These are phyloP conservation scores for Octopus bimaculoides DNA, from an alignment of 1,140 invertebrate genomes.

Conservation along the genomic window DNA sequence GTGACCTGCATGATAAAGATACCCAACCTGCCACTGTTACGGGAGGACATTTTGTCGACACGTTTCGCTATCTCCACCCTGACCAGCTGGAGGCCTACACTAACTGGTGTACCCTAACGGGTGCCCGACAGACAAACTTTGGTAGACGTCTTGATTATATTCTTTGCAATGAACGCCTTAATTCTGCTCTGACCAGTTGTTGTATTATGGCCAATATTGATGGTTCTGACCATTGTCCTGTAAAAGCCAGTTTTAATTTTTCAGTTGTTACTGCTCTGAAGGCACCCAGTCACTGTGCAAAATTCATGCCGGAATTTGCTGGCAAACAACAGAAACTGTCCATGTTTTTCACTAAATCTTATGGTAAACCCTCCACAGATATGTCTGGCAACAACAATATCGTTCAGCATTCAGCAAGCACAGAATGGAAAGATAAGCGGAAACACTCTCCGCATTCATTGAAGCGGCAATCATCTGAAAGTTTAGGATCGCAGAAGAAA, in stretches of 20 bases:
- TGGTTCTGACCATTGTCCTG: slow-evolving; percentile 66
- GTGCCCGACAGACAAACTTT: slow-evolving; percentile 62
- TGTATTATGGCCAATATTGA: slow-evolving; percentile 58
- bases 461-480: background rate
- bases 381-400: too few relatives aligned
- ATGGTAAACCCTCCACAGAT: background rate
- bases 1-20: slow-evolving; percentile 25
- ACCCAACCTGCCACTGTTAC: slow-evolving; percentile 27
- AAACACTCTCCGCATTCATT: background rate
- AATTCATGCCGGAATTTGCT: slow-evolving; percentile 61
- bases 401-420: too few relatives aligned
- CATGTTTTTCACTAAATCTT: slow-evolving; percentile 51
- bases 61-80: slow-evolving; percentile 62
- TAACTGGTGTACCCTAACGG: slow-evolving; percentile 61
- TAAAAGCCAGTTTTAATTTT: slow-evolving; percentile 53
- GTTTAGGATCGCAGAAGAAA: background rate
- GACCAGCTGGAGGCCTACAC: slow-evolving; percentile 57
- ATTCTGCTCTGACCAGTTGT: slow-evolving; percentile 49
- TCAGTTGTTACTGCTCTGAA: slow-evolving; percentile 41
- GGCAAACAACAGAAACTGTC: slow-evolving; percentile 61
- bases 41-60: slow-evolving; percentile 58
- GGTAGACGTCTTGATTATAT: slow-evolving; percentile 65
- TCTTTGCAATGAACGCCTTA: slow-evolving; percentile 53
- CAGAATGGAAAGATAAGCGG: too few relatives aligned
- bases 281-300: slow-evolving; percentile 58